These are phyloP conservation scores for Lochmaea crataegi DNA, from an alignment of 2,888 invertebrate species.

Conservation along the genomic window DNA sequence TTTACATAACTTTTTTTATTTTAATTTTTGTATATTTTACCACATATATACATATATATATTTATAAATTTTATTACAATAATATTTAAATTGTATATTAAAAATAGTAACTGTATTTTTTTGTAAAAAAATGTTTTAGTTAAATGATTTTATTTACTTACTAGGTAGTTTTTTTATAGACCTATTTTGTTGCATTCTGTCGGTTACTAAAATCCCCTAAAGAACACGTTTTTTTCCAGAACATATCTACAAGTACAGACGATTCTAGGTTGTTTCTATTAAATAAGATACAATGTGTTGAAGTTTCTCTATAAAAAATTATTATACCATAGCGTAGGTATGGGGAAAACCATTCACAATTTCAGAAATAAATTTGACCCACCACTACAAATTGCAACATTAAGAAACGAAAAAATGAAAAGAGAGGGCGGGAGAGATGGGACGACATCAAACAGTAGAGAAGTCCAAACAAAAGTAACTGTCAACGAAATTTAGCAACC, in stretches of 20 bases:
- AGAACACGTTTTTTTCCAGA: not conserved
- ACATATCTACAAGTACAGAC: not conserved
- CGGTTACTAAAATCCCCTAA: not conserved
- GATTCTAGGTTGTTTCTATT: not conserved
- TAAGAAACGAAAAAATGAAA: no score
- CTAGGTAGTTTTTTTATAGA: constrained; percentile 3
- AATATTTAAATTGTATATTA: constrained; percentile 38
- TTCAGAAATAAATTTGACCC: no score
- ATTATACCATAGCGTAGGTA: no score
- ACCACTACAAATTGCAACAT: no score
- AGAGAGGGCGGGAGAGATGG: no score
- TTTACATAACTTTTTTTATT: constrained; percentile 31
- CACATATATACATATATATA: constrained; percentile 36
- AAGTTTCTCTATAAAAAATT: not conserved
- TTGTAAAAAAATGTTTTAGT: constrained; percentile 28
- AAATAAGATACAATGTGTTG: not conserved
- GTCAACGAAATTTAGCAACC: no score
- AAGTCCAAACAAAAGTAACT: no score
- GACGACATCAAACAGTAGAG: no score
- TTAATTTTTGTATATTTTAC: constrained; percentile 39
- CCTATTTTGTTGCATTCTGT: not conserved
- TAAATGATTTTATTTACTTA: constrained; percentile 8
- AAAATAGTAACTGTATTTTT: constrained; percentile 34
- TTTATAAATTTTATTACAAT: constrained; percentile 42
- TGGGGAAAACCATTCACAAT: no score